Evolutionary conservation across 2,797 vertebrate species (phyloP), one percentile per base, ranked within the genome.

Genomic region (Hyperoplus lanceolatus): DNA sequence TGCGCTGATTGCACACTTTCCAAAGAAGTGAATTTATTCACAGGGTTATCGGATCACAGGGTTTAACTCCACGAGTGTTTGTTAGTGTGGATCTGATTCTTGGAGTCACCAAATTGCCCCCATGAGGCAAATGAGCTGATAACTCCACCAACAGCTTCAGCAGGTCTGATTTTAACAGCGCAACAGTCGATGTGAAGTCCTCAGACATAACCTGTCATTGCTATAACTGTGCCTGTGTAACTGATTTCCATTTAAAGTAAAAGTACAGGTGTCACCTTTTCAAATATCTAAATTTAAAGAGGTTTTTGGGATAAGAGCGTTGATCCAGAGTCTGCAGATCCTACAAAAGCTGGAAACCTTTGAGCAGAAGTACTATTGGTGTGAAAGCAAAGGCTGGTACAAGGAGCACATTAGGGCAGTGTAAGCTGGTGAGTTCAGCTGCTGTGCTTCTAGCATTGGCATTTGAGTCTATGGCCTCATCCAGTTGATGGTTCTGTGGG

Each of bases 401-500:
- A 0, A 92, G 64, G 77, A 93, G 77, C 8, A 13, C 51, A 67
- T 3, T 82, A 73, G 43, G 75, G 12, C 29, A 29, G 36, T 43
- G 66, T 6, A 76, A 70, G 59, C 71, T 29, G 60, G 64, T 4
- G 16, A 53, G 69, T 10, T 78, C 71, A 7, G 82, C 74, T 9
- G 91, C 53, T 1, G 93, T 92, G 83, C 91, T 95, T 77, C 92
- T 83, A 5, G 93, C 68, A 7, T 92, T 86, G 66, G 94, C 92
- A 2, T 94, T 94, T 1, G 93, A 94, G 72, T 79, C 81, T 1
- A 81, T 78, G 57, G 93, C 91, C 62, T 94, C 90, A 1, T 90
- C 93, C 78, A 94, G 85, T n/a, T 91, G 90, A 53, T 90, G 90
- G 64, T 94, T 93, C 95, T 95, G 85, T 39, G 46, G 56, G 16